Evolutionary conservation across 2,113 vertebrate genomes (phyloP).

Genomic region (Cebidichthys violaceus): DNA sequence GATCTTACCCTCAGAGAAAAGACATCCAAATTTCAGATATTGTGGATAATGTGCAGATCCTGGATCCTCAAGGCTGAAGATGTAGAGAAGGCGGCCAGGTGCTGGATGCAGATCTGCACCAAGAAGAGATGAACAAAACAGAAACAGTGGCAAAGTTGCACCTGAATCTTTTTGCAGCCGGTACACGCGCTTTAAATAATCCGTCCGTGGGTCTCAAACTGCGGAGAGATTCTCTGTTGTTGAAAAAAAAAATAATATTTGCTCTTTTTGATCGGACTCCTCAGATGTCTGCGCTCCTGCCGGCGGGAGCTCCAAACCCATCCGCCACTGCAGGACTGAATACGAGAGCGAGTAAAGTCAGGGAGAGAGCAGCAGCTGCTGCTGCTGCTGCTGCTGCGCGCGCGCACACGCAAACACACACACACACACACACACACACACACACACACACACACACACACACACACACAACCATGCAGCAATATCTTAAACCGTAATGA

Average conservation of each 20-base stretch:
- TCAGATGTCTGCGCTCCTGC: constrained; percentile 44
- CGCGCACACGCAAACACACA: background rate
- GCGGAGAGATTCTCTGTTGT: background rate
- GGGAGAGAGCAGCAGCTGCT: constrained; percentile 48
- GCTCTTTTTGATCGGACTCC: constrained; percentile 24
- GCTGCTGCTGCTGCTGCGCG: background rate
- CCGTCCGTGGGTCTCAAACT: background rate
- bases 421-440: constrained; percentile 10
- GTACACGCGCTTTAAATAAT: background rate
- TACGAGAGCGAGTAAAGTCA: constrained; percentile 10
- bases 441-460: background rate
- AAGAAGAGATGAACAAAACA: background rate
- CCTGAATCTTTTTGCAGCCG: background rate
- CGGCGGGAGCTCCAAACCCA: constrained; percentile 27
- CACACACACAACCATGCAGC: background rate
- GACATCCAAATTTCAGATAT: background rate
- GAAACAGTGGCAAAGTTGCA: constrained; percentile 53
- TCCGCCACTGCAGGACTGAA: constrained; percentile 51
- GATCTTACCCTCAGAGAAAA: background rate
- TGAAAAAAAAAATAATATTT: background rate
- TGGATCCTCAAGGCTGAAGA: constrained; percentile 23
- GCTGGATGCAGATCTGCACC: constrained; percentile 23
- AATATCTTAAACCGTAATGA: background rate
- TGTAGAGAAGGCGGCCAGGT: constrained; percentile 25
- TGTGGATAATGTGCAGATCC: constrained; percentile 16